Conservation (phyloP, 2,888 invertebrate species). For the Polia nebulosa region DNA sequence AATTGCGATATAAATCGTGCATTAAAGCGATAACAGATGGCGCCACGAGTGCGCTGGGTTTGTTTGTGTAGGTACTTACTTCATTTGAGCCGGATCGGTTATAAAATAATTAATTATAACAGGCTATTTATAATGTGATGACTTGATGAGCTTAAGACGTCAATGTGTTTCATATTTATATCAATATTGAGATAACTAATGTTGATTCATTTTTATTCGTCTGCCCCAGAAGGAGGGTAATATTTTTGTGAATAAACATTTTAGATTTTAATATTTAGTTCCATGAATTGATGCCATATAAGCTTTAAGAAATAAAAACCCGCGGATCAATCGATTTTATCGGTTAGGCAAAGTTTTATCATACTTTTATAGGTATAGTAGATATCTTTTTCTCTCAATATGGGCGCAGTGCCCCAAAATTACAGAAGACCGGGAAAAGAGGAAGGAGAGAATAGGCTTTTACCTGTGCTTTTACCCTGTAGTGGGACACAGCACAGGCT, state of each 20-base stretch:
- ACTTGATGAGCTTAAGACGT: constrained; percentile 7
- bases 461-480: too few relatives aligned
- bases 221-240: too few relatives aligned
- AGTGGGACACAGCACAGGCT: too few relatives aligned
- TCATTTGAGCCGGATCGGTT: constrained; percentile 26
- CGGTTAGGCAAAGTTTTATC: neutral
- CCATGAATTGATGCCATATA: neutral
- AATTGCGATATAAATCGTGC: constrained; percentile 51
- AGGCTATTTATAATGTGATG: constrained; percentile 8
- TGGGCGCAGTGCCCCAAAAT: too few relatives aligned
- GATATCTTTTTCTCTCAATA: too few relatives aligned
- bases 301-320: neutral
- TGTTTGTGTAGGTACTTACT: constrained; percentile 22
- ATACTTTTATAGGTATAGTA: too few relatives aligned
- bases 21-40: constrained; percentile 70
- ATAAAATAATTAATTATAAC: constrained; percentile 42
- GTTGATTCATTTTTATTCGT: neutral
- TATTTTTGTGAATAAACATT: neutral
- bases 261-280: neutral
- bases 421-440: too few relatives aligned
- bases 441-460: too few relatives aligned
- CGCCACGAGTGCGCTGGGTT: constrained; percentile 54
- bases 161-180: constrained; percentile 3
- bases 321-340: neutral
- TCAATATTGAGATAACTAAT: neutral